Conservation (phyloP, 2,888 invertebrate species). For the Heliconius charithonia region DNA sequence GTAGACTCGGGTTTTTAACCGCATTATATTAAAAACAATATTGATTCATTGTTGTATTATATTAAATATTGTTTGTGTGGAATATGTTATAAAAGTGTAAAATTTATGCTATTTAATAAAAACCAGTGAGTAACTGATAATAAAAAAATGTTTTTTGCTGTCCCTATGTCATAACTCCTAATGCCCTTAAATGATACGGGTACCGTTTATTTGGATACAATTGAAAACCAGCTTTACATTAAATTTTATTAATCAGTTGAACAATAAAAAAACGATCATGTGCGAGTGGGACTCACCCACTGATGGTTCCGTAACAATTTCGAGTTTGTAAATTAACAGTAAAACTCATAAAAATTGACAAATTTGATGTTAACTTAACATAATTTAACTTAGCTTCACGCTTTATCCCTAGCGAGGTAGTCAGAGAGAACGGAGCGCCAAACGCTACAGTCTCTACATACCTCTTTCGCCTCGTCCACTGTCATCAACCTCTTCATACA, state of each 20-base stretch:
- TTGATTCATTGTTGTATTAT: not conserved
- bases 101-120: conserved; percentile 4
- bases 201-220: not conserved
- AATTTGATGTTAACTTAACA: too few species aligned
- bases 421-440: too few species aligned
- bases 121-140: not conserved
- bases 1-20: not conserved
- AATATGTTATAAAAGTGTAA: not conserved
- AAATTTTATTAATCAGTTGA: not conserved
- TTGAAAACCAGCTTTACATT: not conserved
- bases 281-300: too few species aligned
- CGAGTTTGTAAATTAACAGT: too few species aligned
- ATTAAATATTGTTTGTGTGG: conserved; percentile 1
- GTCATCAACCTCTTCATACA: too few species aligned
- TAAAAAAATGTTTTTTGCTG: not conserved
- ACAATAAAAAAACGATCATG: not conserved
- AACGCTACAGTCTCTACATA: too few species aligned
- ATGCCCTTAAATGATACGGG: not conserved
- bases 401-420: too few species aligned
- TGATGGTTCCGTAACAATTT: too few species aligned
- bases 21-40: not conserved
- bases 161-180: not conserved
- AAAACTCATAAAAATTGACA: too few species aligned
- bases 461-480: too few species aligned
- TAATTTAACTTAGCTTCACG: too few species aligned